Percentiles rank a stretch among this genome's conserved stretches.
These are phyloP conservation scores for Muscicapa adusta DNA, from an alignment of 2,113 vertebrate species.

Conservation along the genomic window DNA sequence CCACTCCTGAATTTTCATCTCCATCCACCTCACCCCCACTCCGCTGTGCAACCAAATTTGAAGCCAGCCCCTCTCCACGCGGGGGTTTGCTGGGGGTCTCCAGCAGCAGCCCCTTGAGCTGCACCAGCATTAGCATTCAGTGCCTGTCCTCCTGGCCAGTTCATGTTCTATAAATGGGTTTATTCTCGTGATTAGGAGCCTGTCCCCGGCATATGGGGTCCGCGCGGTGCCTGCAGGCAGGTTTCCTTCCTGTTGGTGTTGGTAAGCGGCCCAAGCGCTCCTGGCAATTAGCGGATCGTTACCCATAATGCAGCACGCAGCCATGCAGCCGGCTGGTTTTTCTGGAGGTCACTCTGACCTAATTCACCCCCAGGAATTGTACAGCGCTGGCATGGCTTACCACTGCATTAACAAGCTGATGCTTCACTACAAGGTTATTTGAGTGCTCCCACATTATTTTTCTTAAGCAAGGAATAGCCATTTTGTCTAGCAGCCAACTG, in stretches of 20 bases:
- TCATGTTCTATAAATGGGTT: not conserved
- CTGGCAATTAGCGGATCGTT: conserved; percentile 64
- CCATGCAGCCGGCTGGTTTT: conserved; percentile 15
- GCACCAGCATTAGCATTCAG: not conserved
- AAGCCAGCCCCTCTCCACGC: not conserved
- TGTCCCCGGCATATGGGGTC: conserved; percentile 40
- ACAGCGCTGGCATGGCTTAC: conserved; percentile 38
- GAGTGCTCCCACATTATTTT: conserved; percentile 42
- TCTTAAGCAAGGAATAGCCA: conserved; percentile 38
- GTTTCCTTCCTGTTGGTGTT: conserved; percentile 49
- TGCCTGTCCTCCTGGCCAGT: not conserved
- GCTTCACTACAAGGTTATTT: conserved; percentile 51
- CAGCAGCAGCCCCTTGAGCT: not conserved
- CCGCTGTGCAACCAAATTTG: not conserved
- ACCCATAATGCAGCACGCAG: conserved; percentile 42
- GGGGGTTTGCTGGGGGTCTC: not conserved
- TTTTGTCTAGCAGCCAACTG: conserved; percentile 24
- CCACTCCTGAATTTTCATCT: not conserved
- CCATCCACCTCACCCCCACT: not conserved
- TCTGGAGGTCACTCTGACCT: conserved; percentile 67
- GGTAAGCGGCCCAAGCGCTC: conserved; percentile 43
- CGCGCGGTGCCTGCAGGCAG: conserved; percentile 37
- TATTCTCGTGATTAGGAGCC: conserved; percentile 6
- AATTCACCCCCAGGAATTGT: conserved; percentile 68
- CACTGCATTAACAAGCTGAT: conserved; percentile 59